These are phyloP conservation scores for Garrulus glandarius DNA, from an alignment of 2,797 vertebrate species.

Conservation along the genomic window DNA sequence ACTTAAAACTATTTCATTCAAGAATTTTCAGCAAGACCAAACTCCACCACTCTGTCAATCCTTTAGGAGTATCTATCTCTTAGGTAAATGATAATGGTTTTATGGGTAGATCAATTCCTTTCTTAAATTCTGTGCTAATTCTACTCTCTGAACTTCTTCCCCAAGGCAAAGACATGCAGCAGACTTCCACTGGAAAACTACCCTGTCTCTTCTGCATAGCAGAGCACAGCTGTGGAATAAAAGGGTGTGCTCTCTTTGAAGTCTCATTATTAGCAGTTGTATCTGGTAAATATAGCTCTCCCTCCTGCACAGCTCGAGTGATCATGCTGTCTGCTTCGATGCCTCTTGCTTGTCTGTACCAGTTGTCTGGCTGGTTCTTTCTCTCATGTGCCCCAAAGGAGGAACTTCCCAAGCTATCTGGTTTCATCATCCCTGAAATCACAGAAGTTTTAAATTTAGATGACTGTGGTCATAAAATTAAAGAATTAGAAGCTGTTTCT, in stretches of 20 bases:
- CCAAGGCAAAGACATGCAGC: not conserved
- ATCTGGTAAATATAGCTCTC: not conserved
- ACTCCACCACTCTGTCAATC: not conserved
- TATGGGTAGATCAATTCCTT: not conserved
- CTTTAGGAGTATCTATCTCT: not conserved
- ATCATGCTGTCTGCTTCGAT: accelerated
- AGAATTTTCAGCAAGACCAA: not conserved
- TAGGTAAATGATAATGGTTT: not conserved
- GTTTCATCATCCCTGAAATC: not conserved
- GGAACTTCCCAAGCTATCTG: not conserved
- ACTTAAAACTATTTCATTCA: not conserved
- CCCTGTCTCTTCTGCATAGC: not conserved
- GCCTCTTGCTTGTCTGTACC: not conserved
- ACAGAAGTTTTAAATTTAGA: not conserved
- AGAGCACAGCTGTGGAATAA: not conserved
- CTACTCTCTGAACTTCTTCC: constrained; percentile 21
- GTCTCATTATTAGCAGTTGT: not conserved
- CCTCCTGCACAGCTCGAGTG: not conserved
- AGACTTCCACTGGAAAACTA: constrained; percentile 8
- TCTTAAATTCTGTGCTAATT: constrained; percentile 21
- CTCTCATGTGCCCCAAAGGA: not conserved
- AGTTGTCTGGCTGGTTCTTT: not conserved
- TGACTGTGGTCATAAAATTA: not conserved
- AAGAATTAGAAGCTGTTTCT: not conserved
- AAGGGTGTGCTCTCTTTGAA: constrained; percentile 33